Evolutionary conservation across 2,888 invertebrate genomes (phyloP), one percentile per base, ranked within the genome.

Genomic region (Campopleginae sp.): DNA sequence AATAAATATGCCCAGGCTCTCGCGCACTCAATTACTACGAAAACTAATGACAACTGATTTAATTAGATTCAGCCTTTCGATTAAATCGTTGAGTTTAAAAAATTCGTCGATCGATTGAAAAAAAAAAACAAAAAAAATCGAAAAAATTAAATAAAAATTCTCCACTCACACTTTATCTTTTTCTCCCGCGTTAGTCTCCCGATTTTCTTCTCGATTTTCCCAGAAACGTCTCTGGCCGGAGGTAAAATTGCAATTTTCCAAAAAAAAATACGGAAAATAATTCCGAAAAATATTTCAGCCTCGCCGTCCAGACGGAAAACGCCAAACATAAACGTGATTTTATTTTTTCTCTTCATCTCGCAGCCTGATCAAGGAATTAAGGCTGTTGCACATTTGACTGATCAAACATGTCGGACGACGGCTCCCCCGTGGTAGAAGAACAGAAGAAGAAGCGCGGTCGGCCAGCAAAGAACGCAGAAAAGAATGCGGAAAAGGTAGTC

Each of bases 401-500:
- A 51, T 65, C 77, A 82, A 91, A 88, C 63, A 94, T 94, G 94
- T 94, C 94, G 74, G 94, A 94, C 90, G 93, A 94, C 77, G 93
- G 93, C 89, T 92, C 94, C 72, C 90, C 93, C 66, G 92, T 92
- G 27, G 92, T 92, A 19, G 94, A 94, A 19, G 94, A 94, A 81
- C 92, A 93, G 87, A 94, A 94, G 89, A 94, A 94, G 88, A 94
- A 94, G 86, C 90, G 94, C 46, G 94, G 94, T 3, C 91, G 94
- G 42, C 94, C 94, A 10, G 86, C 93, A 31, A 94, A 94, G 88
- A 88, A 89, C 58, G 90, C 90, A 2, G 89, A 90, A 19, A 92
- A 91, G 86, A 90, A 86, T 86, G 89, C 89, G n/a, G 85, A 86
- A 12, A 86, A 86, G 51, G 61, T 80, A 12, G 82, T 76, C 4